phyloP scores from a whole-genome alignment of 1,140 invertebrate genomes.

The Pogonomyrmex californicus region DNA sequence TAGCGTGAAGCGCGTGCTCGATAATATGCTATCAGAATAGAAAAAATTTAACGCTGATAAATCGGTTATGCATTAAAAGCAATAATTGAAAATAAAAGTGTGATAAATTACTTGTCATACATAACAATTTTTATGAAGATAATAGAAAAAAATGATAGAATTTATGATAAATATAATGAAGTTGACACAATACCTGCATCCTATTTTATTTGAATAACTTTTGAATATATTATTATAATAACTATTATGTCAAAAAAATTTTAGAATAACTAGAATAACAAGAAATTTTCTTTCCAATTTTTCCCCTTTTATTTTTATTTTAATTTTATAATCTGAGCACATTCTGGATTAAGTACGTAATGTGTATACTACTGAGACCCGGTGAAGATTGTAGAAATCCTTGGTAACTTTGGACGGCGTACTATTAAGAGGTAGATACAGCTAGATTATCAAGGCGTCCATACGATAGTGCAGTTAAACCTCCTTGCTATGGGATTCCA shows the following conservation, averaged over 20 bases:
- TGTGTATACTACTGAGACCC: conserved; percentile 19
- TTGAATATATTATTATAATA: not conserved
- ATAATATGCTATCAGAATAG: not conserved
- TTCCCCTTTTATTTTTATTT: not conserved
- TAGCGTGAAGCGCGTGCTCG: no score
- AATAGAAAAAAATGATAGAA: not conserved
- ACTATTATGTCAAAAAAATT: not conserved
- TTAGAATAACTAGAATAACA: not conserved
- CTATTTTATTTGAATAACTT: conserved; percentile 4
- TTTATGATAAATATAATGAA: not conserved
- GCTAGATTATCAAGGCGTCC: conserved; percentile 61
- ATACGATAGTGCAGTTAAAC: conserved; percentile 54
- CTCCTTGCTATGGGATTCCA: conserved; percentile 48
- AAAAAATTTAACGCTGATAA: not conserved
- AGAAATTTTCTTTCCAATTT: not conserved
- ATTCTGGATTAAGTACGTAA: conserved; percentile 33
- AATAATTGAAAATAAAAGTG: not conserved
- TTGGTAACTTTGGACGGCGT: conserved; percentile 44
- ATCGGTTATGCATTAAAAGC: not conserved
- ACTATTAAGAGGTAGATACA: conserved; percentile 60
- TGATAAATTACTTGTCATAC: not conserved
- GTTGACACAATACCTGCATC: not conserved
- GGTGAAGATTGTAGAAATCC: conserved; percentile 56
- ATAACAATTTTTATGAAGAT: not conserved
- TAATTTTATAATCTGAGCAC: conserved; percentile 8